Base-by-base conservation (phyloP, 1,140 invertebrate species). In the Heterodera carotae region DNA sequence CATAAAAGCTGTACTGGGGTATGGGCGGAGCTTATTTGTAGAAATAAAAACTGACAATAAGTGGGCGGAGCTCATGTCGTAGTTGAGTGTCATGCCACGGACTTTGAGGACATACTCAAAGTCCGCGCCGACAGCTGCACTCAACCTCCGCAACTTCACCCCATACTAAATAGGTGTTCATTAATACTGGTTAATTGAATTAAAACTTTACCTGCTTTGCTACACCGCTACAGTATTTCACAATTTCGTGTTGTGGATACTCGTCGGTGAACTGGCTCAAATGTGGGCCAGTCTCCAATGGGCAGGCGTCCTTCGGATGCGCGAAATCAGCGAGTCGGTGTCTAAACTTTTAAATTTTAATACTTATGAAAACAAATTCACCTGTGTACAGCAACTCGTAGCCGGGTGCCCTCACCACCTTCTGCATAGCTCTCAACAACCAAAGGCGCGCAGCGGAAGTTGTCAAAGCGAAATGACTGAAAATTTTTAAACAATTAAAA, bases 401-500 rank as follows among this genome's bases (percentile, higher is more conserved):
- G 6, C 67, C 67, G n/a, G 67, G 67, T 6, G 67, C n/a, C 5
- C 67, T 18, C 6, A 68, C 67, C 25, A 68, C 67, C 25, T 68
- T 68, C n/a, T 68, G 67, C 67, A 68, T 68, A 7, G 43, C 22
- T 29, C 29, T 68, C n/a, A 68, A 27, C 18, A 68, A 27, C 22
- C n/a, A 22, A 8, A 68, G 43, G 43, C 67, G 67, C 25, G 67
- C 67, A 7, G 67, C 67, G 10, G 67, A 68, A 1, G 67, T 68
- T 36, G 67, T 68, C 67, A 68, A n/a, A 68, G 67, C n/a, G 67
- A 68, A 36, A 68, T 31, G 39, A 43, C 39, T 43, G 39, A 43
- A 43, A 43, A n/a, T n/a, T n/a, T n/a, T n/a, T 12, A 43, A 43
- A 43, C 6, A 43, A 43, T 43, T 43, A 43, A 12, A 12, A 43